Percentiles rank a stretch among this genome's conserved stretches.
Evolutionary conservation across 2,113 vertebrate species (phyloP).

Genomic region (Platycercus adscitus): DNA sequence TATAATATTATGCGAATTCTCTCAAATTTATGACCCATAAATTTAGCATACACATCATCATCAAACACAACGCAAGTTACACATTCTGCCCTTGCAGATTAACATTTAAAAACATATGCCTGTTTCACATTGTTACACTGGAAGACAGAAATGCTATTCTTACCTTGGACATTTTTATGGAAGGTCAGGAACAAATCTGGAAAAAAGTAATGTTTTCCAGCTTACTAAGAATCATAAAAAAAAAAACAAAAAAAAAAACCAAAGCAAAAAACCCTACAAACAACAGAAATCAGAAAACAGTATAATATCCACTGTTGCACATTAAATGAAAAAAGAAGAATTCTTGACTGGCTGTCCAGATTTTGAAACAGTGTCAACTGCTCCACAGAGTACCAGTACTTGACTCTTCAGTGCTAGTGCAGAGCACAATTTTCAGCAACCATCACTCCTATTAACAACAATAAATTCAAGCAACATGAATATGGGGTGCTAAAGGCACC

Average conservation of each 20-base stretch:
- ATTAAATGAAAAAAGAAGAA: not conserved
- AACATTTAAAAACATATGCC: not conserved
- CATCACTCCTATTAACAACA: not conserved
- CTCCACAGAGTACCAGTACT: not conserved
- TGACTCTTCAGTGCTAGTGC: fast-evolving
- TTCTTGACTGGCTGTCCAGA: not conserved
- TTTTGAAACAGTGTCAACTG: not conserved
- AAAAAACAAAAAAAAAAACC: too few species aligned
- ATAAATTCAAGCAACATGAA: not conserved
- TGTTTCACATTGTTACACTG: not conserved
- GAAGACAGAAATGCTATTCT: not conserved
- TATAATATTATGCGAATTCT: not conserved
- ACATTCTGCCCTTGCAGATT: not conserved
- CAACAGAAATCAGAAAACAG: not conserved
- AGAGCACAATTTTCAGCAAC: not conserved
- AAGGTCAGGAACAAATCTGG: slow-evolving; percentile 51
- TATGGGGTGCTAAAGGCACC: not conserved
- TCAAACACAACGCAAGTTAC: not conserved
- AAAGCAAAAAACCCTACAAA: not conserved
- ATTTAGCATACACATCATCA: not conserved
- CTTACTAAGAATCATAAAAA: not conserved
- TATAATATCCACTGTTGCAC: not conserved
- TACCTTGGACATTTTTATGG: slow-evolving; percentile 79
- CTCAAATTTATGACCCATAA: not conserved
- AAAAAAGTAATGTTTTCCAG: not conserved